Base-by-base conservation (phyloP, 2,113 vertebrate genomes). In the Ochotona princeps region DNA sequence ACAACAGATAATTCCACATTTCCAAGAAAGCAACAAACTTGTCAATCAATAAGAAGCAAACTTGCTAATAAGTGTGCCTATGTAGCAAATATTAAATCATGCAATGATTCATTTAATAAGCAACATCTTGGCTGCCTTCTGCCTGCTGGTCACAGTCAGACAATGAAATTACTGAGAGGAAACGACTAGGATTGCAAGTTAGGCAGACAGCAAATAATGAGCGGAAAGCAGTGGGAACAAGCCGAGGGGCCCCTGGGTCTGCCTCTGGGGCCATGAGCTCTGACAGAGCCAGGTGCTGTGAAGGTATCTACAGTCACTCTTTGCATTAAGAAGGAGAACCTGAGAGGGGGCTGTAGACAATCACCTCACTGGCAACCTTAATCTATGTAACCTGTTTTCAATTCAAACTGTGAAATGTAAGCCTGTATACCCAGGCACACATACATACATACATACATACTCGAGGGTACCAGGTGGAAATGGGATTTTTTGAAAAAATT, bases 11-110 rank as follows among this genome's bases (percentile, higher is more conserved):
- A 84, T 26, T 63, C 49, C 86, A 80, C 80, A 94, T 95, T 96
- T 93, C 61, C 18, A 90, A 74, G 61, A n/a, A 54, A 95, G 69
- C 57, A 38, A 89, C 20, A 78, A 90, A 60, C 80, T 70, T 95
- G 65, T 88, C 96, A 95, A 96, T 95, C 90, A 97, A 90, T 32
- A 96, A 82, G 80, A 93, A 95, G 61, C 35, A 32, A 85, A 92
- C 65, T 95, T 38, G 6, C 69, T 93, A 81, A 69, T n/a, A 67
- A 85, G 18, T 60, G 8, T 91, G 61, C 54, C 35, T 65, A 3
- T 14, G 21, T 18, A 26, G 11, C 76, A 7, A 20, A 65, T 20
- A 82, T 79, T 89, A 84, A 82, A 83, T 84, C 81, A 66, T 74
- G 20, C 28, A 20, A n/a, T 67, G 78, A 60, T 67, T 92, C 69